Base-by-base conservation (phyloP, 1,140 invertebrate species). In the Venturia canescens region DNA sequence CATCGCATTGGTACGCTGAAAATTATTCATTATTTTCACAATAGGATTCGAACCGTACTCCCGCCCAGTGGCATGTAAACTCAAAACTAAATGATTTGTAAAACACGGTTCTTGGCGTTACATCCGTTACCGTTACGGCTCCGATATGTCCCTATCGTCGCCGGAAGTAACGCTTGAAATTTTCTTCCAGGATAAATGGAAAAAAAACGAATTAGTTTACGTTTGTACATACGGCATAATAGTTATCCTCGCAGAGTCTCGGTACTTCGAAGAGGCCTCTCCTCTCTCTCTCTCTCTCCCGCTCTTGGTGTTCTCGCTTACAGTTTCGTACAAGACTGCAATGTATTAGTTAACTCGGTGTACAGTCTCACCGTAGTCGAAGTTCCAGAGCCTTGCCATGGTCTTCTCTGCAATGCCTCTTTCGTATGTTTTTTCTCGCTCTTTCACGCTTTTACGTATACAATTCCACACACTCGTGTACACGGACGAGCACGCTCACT, bases 361-460 rank as follows among this genome's bases (percentile, higher is more conserved):
- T 23, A 26, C 3, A 69, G 67, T 29, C 50, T n/a, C 16, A 31
- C 29, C 7, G 67, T 69, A 18, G n/a, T 21, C n/a, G 16, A 21
- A 53, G n/a, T 53, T 53, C 21, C 38, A 31, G 7, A 9, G 16
- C 34, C 71, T 72, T 66, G 57, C 23, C 21, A 63, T 63, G 27
- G 60, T 83, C 53, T 80, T 80, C 83, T 80, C 81, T 84, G 77
- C 84, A 80, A 69, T 75, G 57, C 66, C 80, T 67, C 80, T 83
- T 63, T 44, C 27, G 23, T 31, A 27, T 48, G 74, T 71, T 75
- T 81, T 85, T 83, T 87, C 79, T 82, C 81, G 84, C 83, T 83
- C 69, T 48, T 38, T 71, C 2, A 38, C 34, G 34, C 69, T 71
- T 71, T 18, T 26, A 70, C 53, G 53, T 57, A 57, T 5, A 57